These are phyloP conservation scores for Suillia variegata DNA, from an alignment of 2,888 invertebrate species.

Conservation along the genomic window DNA sequence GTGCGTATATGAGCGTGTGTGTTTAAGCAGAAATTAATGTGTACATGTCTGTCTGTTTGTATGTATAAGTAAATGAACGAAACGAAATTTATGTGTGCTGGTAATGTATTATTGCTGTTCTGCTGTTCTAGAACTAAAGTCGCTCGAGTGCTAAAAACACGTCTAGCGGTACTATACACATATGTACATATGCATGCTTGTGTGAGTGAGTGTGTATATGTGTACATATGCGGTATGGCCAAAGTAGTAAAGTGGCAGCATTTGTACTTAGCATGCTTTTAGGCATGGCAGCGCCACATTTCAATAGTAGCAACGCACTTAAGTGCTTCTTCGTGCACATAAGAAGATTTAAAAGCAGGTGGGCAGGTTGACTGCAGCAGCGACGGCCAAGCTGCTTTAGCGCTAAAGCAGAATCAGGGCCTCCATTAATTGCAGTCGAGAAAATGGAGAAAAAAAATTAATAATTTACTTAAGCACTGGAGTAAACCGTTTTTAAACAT, in stretches of 20 bases:
- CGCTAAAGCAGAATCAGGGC: no score
- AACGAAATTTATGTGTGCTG: slow-evolving; percentile 6
- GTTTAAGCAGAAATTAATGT: not conserved
- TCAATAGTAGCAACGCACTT: not conserved
- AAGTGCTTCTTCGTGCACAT: not conserved
- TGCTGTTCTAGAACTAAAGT: not conserved
- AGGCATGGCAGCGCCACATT: not conserved
- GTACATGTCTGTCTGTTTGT: not conserved
- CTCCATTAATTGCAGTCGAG: no score
- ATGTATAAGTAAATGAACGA: not conserved
- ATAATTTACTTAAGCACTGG: no score
- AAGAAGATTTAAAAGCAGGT: not conserved
- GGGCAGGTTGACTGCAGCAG: no score
- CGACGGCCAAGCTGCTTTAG: no score
- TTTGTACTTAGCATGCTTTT: not conserved
- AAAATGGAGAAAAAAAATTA: no score
- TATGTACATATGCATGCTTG: no score
- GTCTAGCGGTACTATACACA: no score
- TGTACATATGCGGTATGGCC: not conserved
- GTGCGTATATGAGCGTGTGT: not conserved
- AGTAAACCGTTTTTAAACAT: no score
- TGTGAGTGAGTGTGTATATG: slow-evolving; percentile 2
- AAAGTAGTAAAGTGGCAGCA: not conserved
- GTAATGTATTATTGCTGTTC: not conserved
- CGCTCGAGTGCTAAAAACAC: not conserved